Base-by-base conservation (phyloP, 2,113 vertebrate species). In the Saguinus midas region DNA sequence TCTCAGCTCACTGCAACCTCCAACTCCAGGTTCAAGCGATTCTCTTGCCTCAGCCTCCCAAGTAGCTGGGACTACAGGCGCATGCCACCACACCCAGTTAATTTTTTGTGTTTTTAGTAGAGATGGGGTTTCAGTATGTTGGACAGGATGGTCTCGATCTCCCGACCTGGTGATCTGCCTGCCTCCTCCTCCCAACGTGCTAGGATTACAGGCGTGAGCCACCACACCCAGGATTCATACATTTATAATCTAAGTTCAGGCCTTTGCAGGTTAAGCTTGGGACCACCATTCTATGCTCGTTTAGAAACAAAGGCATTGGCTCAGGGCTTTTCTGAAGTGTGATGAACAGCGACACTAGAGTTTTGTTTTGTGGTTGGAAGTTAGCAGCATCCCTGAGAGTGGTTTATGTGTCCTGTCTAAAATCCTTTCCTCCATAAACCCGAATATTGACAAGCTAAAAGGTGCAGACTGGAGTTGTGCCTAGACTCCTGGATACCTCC, bases 351-450 rank as follows among this genome's bases (percentile, higher is more conserved):
- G 5, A 23, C 20, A 10, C 48, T 66, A 12, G 91, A 76, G 84
- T 91, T 85, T 68, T 66, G 58, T 93, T 75, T 93, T 83, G 45
- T 82, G 45, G 20, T 25, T 18, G 58, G 75, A 87, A 64, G 66
- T 21, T 0, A 0, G 18, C 91, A 83, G 61, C 64, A 88, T 58
- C 73, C 81, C 76, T 64, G n/a, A 91, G 27, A 72, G 52, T 87
- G 45, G 52, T 88, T 95, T 96, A 14, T 88, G 11, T 97, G 81
- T 85, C 76, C 37, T 89, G 68, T 76, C 93, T 96, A 82, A 96
- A 95, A 88, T 84, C 25, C 50, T 96, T 94, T 45, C 61, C 29
- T 95, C 48, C 55, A 35, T 94, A 87, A 88, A 64, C 79, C 58
- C 35, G 93, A 80, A 91, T 92, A 87, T 9, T 85, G 76, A 92